Base-by-base conservation (phyloP, 2,113 vertebrate species). In the Calidris pygmaea region DNA sequence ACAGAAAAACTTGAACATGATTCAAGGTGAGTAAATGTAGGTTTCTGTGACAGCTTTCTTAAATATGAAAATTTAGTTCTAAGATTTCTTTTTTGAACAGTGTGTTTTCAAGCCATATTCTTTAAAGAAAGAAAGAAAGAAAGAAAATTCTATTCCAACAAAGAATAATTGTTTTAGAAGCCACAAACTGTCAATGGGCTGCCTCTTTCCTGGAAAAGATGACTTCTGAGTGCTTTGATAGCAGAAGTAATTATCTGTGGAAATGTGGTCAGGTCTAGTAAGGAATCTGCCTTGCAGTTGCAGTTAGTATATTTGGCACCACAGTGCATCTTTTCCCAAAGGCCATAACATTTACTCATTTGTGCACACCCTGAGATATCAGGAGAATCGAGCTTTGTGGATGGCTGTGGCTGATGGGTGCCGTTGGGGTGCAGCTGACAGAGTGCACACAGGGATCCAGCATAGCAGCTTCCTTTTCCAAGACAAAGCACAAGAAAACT, bases 201-300 rank as follows among this genome's bases (percentile, higher is more conserved):
- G 12, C 18, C 32, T 63, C 29, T 53, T 80, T 92, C n/a, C 79
- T 37, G 63, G 47, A 77, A 83, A 78, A 74, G 6, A 71, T 70
- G 0, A 77, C 4, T 32, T 79, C 26, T 47, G 56, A 68, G 48
- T 1, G 0, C 70, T 81, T 67, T 0, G 0, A 65, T 9, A 66
- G 35, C 50, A 84, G 29, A 87, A 78, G 35, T 29, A 85, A 94
- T 63, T 74, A 5, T 67, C 60, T 67, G 63, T 35, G 60, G 65
- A 78, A 78, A 93, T 39, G 26, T 55, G 39, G 43, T 59, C 60
- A 78, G 37, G 34, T 55, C 52, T 50, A 52, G 4, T 14, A 37
- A 3, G 34, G 26, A 70, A 75, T 63, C n/a, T 29, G 32, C 34
- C 65, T 71, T 89, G 26, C 47, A 78, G 32, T 32, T 73, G 48